phyloP scores from a whole-genome alignment of 30 jellyfish, hydroid and myxozoan genomes.

The Aurelia aurita region DNA sequence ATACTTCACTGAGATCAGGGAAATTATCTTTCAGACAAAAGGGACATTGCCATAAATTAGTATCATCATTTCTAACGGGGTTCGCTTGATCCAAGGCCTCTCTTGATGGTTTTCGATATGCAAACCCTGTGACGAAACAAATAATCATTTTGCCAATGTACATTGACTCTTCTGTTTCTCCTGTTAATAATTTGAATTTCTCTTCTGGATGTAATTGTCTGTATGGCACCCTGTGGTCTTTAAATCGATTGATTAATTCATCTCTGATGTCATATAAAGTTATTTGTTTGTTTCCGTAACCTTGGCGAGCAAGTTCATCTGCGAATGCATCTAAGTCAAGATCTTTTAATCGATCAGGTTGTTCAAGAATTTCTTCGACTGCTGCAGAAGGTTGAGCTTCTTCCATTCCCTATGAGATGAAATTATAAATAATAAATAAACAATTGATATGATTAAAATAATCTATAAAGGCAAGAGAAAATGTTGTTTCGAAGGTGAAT shows the following conservation, averaged over 20 bases:
- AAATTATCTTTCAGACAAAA: slow-evolving; percentile 87
- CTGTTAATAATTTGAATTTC: slow-evolving; percentile 82
- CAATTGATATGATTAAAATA: too few species aligned
- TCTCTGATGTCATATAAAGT: slow-evolving; percentile 96
- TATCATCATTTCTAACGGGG: slow-evolving; percentile 93
- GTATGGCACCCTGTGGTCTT: slow-evolving; percentile 88
- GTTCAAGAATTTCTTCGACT: slow-evolving; percentile 92
- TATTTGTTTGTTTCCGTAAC: slow-evolving; percentile 94
- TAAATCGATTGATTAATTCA: slow-evolving; percentile 88
- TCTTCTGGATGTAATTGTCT: slow-evolving; percentile 76
- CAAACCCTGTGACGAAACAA: slow-evolving; percentile 95
- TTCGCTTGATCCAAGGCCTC: slow-evolving; percentile 97
- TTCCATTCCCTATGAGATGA: slow-evolving; percentile 84
- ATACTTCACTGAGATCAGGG: slow-evolving; percentile 97
- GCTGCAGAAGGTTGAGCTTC: slow-evolving; percentile 96
- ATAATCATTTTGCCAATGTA: slow-evolving; percentile 86
- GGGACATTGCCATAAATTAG: slow-evolving; percentile 96
- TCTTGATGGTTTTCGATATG: slow-evolving; percentile 89
- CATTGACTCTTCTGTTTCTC: slow-evolving; percentile 91
- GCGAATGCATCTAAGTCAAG: slow-evolving; percentile 97
- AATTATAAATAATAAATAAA: not conserved
- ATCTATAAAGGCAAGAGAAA: too few species aligned
- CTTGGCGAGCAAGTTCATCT: slow-evolving; percentile 98
- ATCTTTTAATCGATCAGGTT: slow-evolving; percentile 95
- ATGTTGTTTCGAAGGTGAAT: too few species aligned